Percentiles rank a stretch among this genome's conserved stretches.
phyloP scores from a whole-genome alignment of 2,888 invertebrate species.

The Hyalella azteca region DNA sequence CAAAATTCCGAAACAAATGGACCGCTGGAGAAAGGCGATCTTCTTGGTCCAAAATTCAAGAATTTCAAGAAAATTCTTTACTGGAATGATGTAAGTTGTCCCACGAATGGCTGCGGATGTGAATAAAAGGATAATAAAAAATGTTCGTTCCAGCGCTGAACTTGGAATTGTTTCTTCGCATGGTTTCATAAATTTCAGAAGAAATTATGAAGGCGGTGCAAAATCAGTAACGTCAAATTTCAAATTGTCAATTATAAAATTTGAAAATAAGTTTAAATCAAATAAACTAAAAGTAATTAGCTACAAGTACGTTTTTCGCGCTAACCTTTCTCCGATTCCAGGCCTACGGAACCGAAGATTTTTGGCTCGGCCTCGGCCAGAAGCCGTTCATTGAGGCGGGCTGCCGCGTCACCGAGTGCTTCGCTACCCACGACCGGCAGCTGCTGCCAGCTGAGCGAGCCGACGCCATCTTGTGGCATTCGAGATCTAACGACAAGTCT shows the following conservation, averaged over 20 bases:
- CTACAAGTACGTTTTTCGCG: background rate
- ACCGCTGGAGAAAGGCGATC: background rate
- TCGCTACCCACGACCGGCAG: background rate
- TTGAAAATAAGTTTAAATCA: background rate
- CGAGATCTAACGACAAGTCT: background rate
- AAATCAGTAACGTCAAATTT: no score
- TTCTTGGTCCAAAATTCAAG: background rate
- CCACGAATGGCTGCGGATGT: background rate
- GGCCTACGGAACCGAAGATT: background rate
- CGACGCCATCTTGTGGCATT: constrained; percentile 29
- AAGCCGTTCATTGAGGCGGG: constrained; percentile 20
- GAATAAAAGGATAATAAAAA: background rate
- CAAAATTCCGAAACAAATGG: no score
- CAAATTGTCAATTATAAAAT: background rate
- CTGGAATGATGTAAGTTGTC: background rate
- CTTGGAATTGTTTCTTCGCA: background rate
- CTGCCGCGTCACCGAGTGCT: background rate
- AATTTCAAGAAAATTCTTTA: background rate
- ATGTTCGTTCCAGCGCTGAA: background rate
- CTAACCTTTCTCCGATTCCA: background rate
- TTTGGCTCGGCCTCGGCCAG: background rate
- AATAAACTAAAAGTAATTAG: background rate
- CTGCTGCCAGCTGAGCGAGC: background rate
- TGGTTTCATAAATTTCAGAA: background rate
- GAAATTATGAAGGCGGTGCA: no score